phyloP scores from a whole-genome alignment of 2,888 invertebrate genomes.

The Dasypogon diadema region DNA sequence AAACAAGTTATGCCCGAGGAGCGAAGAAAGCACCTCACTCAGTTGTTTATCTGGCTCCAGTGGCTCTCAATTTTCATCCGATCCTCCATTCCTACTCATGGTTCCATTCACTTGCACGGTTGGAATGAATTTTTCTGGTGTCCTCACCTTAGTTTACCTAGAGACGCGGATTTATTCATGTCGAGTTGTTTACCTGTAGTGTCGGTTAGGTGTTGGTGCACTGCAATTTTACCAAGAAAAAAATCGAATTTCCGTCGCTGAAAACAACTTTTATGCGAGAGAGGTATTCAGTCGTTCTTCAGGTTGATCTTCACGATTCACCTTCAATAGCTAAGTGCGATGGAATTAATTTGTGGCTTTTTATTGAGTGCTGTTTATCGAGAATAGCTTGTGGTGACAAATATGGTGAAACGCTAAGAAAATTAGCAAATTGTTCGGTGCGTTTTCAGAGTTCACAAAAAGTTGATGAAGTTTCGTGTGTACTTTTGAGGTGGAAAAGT shows the following conservation, averaged over 20 bases:
- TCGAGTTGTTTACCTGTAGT: background rate
- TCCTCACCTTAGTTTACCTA: conserved; percentile 41
- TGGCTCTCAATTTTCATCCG: conserved; percentile 13
- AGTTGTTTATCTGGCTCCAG: conserved; percentile 15
- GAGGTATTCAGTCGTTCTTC: no score
- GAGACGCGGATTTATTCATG: conserved; percentile 27
- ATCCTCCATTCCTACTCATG: background rate
- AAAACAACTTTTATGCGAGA: background rate
- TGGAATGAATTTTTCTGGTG: background rate
- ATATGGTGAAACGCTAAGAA: no score
- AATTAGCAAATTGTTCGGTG: background rate
- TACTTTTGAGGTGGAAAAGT: no score
- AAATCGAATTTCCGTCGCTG: background rate
- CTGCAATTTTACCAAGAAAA: no score
- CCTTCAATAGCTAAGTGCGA: no score
- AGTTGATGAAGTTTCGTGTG: background rate
- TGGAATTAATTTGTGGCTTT: background rate
- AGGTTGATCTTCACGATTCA: no score
- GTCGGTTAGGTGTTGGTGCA: background rate
- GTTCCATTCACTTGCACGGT: background rate
- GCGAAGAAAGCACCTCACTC: conserved; percentile 8
- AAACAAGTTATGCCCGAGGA: background rate
- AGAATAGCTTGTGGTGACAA: background rate
- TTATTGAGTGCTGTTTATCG: background rate
- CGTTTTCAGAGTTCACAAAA: background rate